These are phyloP conservation scores for Iselma pallidipennis DNA, from an alignment of 2,888 invertebrate genomes.

Conservation along the genomic window DNA sequence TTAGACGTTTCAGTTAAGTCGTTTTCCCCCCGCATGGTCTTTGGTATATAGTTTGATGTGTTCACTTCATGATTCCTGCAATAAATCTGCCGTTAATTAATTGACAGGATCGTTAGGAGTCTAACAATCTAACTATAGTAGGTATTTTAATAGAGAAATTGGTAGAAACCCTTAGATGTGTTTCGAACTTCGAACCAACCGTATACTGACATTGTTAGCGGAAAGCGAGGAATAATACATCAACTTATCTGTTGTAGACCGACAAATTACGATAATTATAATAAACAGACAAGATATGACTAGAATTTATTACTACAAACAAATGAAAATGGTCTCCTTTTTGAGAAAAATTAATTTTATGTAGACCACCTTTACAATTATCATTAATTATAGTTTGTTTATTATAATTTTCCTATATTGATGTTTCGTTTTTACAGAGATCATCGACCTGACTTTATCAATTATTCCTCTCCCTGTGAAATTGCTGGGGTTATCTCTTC, in stretches of 20 bases:
- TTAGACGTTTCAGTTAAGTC: background rate
- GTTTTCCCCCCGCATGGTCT: background rate
- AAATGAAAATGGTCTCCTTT: too few species aligned
- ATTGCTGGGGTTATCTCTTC: conserved; percentile 47
- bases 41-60: too few species aligned
- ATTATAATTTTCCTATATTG: too few species aligned
- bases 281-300: background rate
- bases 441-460: conserved; percentile 35
- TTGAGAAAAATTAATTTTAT: too few species aligned
- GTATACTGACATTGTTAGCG: background rate
- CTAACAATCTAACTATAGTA: background rate
- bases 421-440: background rate
- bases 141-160: background rate
- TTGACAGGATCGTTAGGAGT: background rate
- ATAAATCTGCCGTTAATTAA: background rate
- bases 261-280: background rate
- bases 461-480: conserved; percentile 47
- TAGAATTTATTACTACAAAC: background rate
- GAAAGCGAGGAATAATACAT: background rate
- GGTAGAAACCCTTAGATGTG: background rate
- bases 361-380: too few species aligned
- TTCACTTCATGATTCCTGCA: background rate
- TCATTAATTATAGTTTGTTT: too few species aligned
- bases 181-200: background rate
- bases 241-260: background rate